Percentiles rank a stretch among this genome's conserved stretches.
Conservation (phyloP, 2,113 vertebrate species). For the Ahaetulla prasina region DNA sequence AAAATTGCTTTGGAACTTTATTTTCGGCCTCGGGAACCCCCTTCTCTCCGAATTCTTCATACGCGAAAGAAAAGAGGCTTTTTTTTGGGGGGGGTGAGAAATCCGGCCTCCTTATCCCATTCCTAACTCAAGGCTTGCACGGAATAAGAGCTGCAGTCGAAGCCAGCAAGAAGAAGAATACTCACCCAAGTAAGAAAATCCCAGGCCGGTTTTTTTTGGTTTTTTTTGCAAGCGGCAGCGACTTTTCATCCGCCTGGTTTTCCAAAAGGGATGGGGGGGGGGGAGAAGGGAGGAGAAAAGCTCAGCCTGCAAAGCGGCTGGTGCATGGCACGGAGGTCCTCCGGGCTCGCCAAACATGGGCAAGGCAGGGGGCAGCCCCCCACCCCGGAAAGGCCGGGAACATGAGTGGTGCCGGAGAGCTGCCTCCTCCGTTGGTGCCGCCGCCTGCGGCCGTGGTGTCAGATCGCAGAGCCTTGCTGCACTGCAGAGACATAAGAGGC, state of each 20-base stretch:
- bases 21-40: background rate
- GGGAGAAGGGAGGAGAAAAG: background rate
- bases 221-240: slow-evolving; percentile 53
- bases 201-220: slow-evolving; percentile 46
- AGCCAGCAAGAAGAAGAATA: slow-evolving; percentile 8
- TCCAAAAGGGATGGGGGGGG: background rate
- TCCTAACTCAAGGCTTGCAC: background rate
- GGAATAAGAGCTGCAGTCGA: background rate
- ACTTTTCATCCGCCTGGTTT: slow-evolving; percentile 60
- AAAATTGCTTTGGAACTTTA: background rate
- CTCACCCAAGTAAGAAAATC: slow-evolving; percentile 60
- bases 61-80: no score
- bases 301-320: slow-evolving; percentile 25
- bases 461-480: slow-evolving; percentile 35
- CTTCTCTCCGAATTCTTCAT: background rate
- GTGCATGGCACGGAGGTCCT: background rate
- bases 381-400: slow-evolving; percentile 4
- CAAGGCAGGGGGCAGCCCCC: slow-evolving; percentile 20
- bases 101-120: background rate
- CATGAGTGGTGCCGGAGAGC: slow-evolving; percentile 26
- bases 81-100: no score
- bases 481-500: slow-evolving; percentile 31
- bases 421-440: background rate
- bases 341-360: slow-evolving; percentile 25
- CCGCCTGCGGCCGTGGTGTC: slow-evolving; percentile 22